Conservation (phyloP, 1,140 invertebrate genomes). For the Proales similis region DNA sequence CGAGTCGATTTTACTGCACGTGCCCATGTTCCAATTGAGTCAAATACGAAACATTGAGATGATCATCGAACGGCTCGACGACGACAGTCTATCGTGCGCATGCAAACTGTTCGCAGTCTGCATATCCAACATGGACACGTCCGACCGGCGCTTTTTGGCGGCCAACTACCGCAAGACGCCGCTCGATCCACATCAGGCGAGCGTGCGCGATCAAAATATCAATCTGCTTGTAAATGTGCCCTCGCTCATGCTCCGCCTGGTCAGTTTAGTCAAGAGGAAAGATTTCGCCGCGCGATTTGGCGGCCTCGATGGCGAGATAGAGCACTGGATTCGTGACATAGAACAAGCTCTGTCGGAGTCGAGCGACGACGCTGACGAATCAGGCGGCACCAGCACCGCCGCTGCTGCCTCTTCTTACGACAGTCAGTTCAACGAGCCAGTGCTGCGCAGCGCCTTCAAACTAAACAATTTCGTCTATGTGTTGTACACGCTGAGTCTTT, state of each 20-base stretch:
- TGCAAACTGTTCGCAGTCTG: slow-evolving; percentile 51
- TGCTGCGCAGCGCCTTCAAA: slow-evolving; percentile 48
- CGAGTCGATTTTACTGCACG: slow-evolving; percentile 48
- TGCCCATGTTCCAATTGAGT: slow-evolving; percentile 32
- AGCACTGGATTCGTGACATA: slow-evolving; percentile 40
- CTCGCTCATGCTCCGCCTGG: slow-evolving; percentile 20
- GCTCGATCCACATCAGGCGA: slow-evolving; percentile 44
- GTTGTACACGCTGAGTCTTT: slow-evolving; percentile 53
- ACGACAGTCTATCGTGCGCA: slow-evolving; percentile 49
- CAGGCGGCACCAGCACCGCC: slow-evolving; percentile 41
- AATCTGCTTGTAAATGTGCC: slow-evolving; percentile 35
- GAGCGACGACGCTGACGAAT: slow-evolving; percentile 42
- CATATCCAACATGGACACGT: slow-evolving; percentile 52
- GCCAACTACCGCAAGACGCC: neutral
- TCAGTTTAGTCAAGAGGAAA: slow-evolving; percentile 30
- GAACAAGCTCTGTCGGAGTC: slow-evolving; percentile 47
- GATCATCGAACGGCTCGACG: slow-evolving; percentile 45
- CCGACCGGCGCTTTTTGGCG: slow-evolving; percentile 43
- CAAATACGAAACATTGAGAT: slow-evolving; percentile 44
- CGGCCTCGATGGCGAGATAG: slow-evolving; percentile 28
- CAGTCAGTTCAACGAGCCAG: slow-evolving; percentile 42
- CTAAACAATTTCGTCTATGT: slow-evolving; percentile 54
- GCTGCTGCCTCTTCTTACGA: neutral
- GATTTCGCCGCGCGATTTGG: slow-evolving; percentile 29
- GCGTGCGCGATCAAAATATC: slow-evolving; percentile 9